phyloP scores from a whole-genome alignment of 2,797 vertebrate species.

The Rhynchotus rufescens region DNA sequence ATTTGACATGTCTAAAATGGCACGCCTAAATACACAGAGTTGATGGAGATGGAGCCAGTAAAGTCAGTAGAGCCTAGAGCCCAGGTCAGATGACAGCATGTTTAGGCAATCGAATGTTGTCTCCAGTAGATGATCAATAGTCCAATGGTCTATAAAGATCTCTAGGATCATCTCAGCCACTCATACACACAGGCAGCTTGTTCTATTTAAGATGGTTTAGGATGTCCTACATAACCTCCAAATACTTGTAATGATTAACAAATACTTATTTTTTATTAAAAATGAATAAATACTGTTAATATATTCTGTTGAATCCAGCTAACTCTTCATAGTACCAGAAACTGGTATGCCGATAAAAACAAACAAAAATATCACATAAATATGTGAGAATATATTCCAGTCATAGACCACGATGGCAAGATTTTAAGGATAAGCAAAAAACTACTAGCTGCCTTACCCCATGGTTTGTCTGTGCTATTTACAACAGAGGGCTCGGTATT shows the following conservation, averaged over 20 bases:
- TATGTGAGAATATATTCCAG: not conserved
- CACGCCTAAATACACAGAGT: not conserved
- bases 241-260: not conserved
- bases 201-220: not conserved
- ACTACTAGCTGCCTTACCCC: not conserved
- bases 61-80: not conserved
- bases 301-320: accelerated
- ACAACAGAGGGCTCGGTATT: not conserved
- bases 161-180: not conserved
- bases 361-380: not conserved
- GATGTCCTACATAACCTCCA: not conserved
- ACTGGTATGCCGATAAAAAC: not conserved
- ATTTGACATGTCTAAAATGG: not conserved
- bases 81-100: not conserved
- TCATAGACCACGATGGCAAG: accelerated
- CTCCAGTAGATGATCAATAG: not conserved
- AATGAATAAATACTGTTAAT: no score
- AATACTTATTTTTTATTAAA: no score
- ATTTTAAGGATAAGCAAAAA: not conserved
- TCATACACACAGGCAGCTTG: accelerated
- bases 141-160: not conserved
- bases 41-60: not conserved
- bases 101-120: not conserved
- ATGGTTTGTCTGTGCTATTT: not conserved
- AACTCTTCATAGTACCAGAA: not conserved